Evolutionary conservation across 2,113 vertebrate genomes (phyloP), one percentile per base, ranked within the genome.

Genomic region (Microtus pennsylvanicus): DNA sequence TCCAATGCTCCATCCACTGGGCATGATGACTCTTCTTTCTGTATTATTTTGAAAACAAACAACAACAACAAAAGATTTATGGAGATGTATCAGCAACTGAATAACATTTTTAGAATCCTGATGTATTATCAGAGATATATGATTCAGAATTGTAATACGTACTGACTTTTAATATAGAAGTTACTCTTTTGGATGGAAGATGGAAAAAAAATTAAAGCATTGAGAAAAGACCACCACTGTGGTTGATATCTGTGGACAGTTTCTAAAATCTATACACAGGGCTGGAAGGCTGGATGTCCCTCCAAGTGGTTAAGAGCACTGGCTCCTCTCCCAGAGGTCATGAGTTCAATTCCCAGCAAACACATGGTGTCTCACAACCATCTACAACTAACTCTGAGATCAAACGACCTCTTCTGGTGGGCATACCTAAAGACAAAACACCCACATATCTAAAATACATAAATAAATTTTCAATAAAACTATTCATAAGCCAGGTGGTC

Each of bases 1-100:
- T 99, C 99, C 98, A 99, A 93, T 16, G 98, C 98, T 97, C 98
- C 99, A 95, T 99, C 99, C 96, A 97, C 94, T 90, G 98, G 97
- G 97, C 98, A 98, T 90, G 98, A 96, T 52, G 98, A 98, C 97
- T 99, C 99, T 98, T 99, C 99, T 98, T 99, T 99, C 99, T 99
- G 90, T 19, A 95, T 92, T 95, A 94, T 93, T 97, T 97, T 90
- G 61, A 35, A 83, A 89, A 45, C 58, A 83, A 80, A 83, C 35
- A 65, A 80, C n/a, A 97, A 63, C n/a, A 85, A 61, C 80, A 93
- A 33, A 97, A 81, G 94, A 97, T 80, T 97, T 97, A 98, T 94
- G 69, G 81, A 95, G 67, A 86, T 69, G 74, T 97, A 94, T 95
- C 96, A 97, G 93, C 58, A 97, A 85, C 30, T 17, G 4, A 58